Conservation (phyloP, 2,113 vertebrate genomes). For the Morone chrysops region DNA sequence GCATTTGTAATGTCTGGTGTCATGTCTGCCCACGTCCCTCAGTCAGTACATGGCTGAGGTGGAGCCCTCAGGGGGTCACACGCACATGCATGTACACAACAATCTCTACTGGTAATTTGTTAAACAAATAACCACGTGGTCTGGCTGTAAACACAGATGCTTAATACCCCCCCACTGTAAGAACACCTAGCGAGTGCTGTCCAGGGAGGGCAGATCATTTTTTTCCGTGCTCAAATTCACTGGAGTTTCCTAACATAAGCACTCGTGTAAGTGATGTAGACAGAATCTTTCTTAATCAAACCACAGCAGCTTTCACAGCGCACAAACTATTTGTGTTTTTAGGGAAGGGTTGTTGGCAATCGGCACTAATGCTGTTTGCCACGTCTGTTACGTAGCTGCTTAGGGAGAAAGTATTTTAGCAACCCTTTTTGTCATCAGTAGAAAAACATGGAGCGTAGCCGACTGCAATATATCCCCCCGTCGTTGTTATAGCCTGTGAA, state of each 20-base stretch:
- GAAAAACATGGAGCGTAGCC: not conserved
- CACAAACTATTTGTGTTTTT: not conserved
- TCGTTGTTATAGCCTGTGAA: not conserved
- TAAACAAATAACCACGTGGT: slow-evolving; percentile 77
- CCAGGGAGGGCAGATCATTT: not conserved
- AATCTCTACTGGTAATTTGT: slow-evolving; percentile 74
- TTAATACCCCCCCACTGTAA: slow-evolving; percentile 20
- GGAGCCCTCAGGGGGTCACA: slow-evolving; percentile 28
- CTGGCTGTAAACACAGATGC: slow-evolving; percentile 45
- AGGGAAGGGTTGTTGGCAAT: not conserved
- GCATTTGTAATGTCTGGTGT: slow-evolving; percentile 49
- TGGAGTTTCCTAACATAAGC: not conserved
- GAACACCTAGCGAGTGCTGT: slow-evolving; percentile 25
- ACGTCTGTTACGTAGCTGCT: not conserved
- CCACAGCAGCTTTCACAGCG: not conserved
- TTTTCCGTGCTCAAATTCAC: slow-evolving; percentile 13
- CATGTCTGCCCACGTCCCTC: slow-evolving; percentile 56
- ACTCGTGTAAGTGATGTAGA: not conserved
- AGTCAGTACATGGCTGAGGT: slow-evolving; percentile 30
- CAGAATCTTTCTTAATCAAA: not conserved
- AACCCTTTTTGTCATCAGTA: not conserved
- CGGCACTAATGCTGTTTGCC: not conserved
- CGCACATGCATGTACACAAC: slow-evolving; percentile 46
- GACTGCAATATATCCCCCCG: not conserved
- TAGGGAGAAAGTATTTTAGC: not conserved